Evolutionary conservation across 2,888 invertebrate genomes (phyloP), one percentile per base, ranked within the genome.

Genomic region (Mythimna ferrago): DNA sequence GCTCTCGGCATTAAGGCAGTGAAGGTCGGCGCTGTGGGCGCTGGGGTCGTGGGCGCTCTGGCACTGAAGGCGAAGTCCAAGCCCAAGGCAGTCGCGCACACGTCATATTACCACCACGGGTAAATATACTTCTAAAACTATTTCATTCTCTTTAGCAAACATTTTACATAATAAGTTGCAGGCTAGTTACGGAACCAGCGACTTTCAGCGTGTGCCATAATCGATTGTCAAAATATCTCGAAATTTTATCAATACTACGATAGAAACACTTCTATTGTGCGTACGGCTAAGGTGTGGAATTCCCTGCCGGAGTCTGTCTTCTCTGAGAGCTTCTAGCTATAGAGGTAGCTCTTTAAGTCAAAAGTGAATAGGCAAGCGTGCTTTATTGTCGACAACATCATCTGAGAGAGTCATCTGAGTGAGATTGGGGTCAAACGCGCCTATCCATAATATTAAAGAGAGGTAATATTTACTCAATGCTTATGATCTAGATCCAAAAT

Each of bases 1-100:
- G 91, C 88, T 68, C 86, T 94, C 70, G 96, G 96, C 68, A 83
- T 96, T 80, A 96, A 95, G 85, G 96, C 94, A 76, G 95, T 91
- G 38, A 96, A 96, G 87, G 91, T 93, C 26, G 96, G 94, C 68
- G 94, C 93, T 32, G 73, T 68, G 4, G 79, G 78, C 2, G 93
- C 92, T 6, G 95, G 93, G 68, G 91, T 94, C 1, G 94, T 88
- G 9, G 95, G 94, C 53, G 95, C 93, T 0, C 80, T 94, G 60
- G 95, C 95, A 2, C 91, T 94, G 10, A 95, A 95, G 87, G 86
- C 87, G 67, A 95, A 95, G 86, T 9, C 56, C 61, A 94, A 93
- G 87, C 67, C 88, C 48, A 87, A 90, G 90, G 89, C 87, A 88
- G 69, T 64, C 14, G 6, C 58, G 44, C 66, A 60, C 14, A 41